These are phyloP conservation scores for Dipodomys merriami DNA, from an alignment of 2,113 vertebrate species.

Conservation along the genomic window DNA sequence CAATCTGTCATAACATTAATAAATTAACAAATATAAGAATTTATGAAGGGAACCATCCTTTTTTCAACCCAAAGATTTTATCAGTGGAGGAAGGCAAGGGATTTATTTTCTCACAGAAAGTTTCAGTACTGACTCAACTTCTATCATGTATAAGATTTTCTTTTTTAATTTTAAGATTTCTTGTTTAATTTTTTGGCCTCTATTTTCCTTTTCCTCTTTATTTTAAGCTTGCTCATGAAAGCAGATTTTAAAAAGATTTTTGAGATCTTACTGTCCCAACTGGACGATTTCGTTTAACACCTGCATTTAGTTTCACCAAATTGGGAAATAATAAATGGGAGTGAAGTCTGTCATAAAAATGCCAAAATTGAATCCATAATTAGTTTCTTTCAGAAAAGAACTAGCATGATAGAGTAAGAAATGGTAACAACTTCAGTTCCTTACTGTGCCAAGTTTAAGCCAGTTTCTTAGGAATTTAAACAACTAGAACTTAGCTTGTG, in stretches of 20 bases:
- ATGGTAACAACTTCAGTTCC: neutral
- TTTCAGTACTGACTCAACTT: neutral
- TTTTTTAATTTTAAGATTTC: neutral
- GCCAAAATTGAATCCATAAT: neutral
- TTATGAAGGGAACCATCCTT: neutral
- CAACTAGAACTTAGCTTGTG: neutral
- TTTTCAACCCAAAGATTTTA: slow-evolving; percentile 3
- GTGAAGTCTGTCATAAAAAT: neutral
- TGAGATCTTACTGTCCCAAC: neutral
- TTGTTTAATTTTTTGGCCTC: neutral
- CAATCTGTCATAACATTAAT: slow-evolving; percentile 8
- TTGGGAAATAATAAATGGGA: neutral
- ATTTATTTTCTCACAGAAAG: neutral
- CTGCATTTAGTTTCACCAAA: slow-evolving; percentile 40
- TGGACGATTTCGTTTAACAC: slow-evolving; percentile 13
- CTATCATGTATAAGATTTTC: neutral
- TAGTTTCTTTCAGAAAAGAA: slow-evolving; percentile 43
- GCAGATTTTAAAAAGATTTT: neutral
- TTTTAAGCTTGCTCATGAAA: slow-evolving; percentile 8
- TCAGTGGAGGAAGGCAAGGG: neutral
- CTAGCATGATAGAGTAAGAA: neutral
- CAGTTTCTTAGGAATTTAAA: neutral
- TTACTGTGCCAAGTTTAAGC: neutral
- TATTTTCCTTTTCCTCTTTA: neutral
- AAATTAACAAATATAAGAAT: slow-evolving; percentile 21